A percentile compares a stretch with the other conserved stretches of the same genome.
These are phyloP conservation scores for Netelia virgata DNA, from an alignment of 2,888 invertebrate species.

Conservation along the genomic window DNA sequence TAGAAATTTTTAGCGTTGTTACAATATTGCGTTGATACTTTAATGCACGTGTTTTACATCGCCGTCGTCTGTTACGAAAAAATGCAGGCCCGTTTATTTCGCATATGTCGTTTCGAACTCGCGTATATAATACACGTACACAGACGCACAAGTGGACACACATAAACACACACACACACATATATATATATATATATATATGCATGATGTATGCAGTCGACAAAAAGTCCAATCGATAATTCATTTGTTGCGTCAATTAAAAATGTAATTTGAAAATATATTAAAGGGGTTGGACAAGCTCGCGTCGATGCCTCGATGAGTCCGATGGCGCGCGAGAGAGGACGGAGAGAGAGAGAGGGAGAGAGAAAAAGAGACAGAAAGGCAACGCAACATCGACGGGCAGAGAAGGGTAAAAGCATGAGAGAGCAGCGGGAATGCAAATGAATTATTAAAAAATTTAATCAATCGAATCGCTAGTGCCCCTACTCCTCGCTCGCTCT, in stretches of 20 bases:
- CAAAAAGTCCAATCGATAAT: slow-evolving; percentile 80
- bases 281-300: slow-evolving; percentile 77
- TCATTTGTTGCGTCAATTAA: slow-evolving; percentile 83
- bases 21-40: neutral
- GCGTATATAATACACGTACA: neutral
- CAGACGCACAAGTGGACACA: neutral
- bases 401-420: slow-evolving; percentile 58
- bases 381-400: slow-evolving; percentile 54
- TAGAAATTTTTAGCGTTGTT: neutral
- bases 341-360: slow-evolving; percentile 55
- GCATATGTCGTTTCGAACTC: neutral
- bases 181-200: slow-evolving; percentile 15
- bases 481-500: slow-evolving; percentile 75
- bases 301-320: slow-evolving; percentile 61
- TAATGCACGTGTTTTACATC: slow-evolving; percentile 27
- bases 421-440: slow-evolving; percentile 80
- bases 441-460: slow-evolving; percentile 85
- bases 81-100: slow-evolving; percentile 29
- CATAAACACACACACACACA: slow-evolving; percentile 4
- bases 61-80: neutral
- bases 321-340: slow-evolving; percentile 44
- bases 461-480: slow-evolving; percentile 84
- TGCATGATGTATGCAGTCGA: slow-evolving; percentile 26
- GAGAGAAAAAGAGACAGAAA: slow-evolving; percentile 35
- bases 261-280: slow-evolving; percentile 84